Base-by-base conservation (phyloP, 2,888 invertebrate species). In the Crematogaster levior region DNA sequence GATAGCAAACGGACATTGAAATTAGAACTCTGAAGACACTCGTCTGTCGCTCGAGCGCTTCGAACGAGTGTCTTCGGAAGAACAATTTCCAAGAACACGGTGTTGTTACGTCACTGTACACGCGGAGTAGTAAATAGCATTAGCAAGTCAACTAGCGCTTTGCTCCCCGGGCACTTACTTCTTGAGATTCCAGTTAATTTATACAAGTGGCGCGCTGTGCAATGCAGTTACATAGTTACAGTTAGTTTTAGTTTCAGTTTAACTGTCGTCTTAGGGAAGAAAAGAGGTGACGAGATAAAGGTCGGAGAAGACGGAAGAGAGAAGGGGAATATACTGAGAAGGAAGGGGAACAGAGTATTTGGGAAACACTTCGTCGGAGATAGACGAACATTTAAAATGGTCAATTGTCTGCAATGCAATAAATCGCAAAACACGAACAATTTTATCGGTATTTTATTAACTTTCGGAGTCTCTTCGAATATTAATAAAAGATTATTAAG, bases 171-270 rank as follows among this genome's bases (percentile, higher is more conserved):
- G 91, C 92, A 92, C 92, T 93, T 93, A 92, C 91, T 93, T 93
- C 93, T 93, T 93, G 93, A 93, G 93, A 93, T 93, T 93, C 93
- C 85, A 91, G 93, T 92, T 93, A 93, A 93, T 93, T 93, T 93
- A 93, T 93, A 93, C 93, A 91, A 93, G 93, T 93, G 92, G 91
- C 90, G 89, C 90, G 85, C 88, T 90, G 63, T 65, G 90, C 92
- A 93, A 93, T 91, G 90, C 90, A 91, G 92, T 93, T 93, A 92
- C 91, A 90, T 90, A 90, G 93, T 91, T 91, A 91, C 90, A 90
- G 91, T 92, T 90, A 91, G 91, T 92, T 92, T 93, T 91, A 93
- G 91, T 90, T 92, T 91, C 86, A 60, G 84, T 83, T 83, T 84
- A 87, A 85, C 87, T 88, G 85, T 84, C 83, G 82, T 84, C 82